A percentile compares a stretch with the other conserved stretches of the same genome.
Evolutionary conservation across 2,113 vertebrate genomes (phyloP).

Genomic region (Athene noctua): DNA sequence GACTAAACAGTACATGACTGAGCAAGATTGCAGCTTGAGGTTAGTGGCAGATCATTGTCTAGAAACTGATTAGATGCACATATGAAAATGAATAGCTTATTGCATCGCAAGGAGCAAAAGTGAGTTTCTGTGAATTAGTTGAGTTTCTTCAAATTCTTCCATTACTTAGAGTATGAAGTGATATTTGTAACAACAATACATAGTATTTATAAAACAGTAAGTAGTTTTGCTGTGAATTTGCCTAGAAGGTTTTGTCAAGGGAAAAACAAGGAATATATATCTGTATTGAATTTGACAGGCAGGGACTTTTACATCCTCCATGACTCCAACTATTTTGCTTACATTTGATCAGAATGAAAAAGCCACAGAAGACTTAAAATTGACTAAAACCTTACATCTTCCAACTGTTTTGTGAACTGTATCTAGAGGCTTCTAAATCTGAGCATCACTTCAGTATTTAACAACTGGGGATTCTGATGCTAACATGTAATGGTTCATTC

Average conservation of each 20-base stretch:
- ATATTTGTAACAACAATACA: neutral
- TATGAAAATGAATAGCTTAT: neutral
- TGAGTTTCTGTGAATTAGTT: neutral
- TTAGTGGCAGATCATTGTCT: neutral
- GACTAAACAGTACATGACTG: neutral
- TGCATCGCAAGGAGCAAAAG: neutral
- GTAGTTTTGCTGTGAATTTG: neutral
- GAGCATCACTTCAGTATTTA: neutral
- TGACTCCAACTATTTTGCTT: neutral
- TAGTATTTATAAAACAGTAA: neutral
- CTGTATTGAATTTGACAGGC: neutral
- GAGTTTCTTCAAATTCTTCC: neutral
- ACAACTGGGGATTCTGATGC: neutral
- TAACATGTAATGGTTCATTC: neutral
- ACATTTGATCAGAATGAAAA: neutral
- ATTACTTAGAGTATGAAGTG: neutral
- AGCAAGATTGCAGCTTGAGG: neutral
- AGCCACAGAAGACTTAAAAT: neutral
- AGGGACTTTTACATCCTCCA: neutral
- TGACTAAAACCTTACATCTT: neutral
- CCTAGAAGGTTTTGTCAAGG: neutral
- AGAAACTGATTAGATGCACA: neutral
- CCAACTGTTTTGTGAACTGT: neutral
- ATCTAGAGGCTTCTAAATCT: neutral
- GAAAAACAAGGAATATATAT: neutral